A percentile compares a stretch with the other conserved stretches of the same genome.
These are phyloP conservation scores for Macroramphosus scolopax DNA, from an alignment of 2,797 vertebrate species.

Conservation along the genomic window DNA sequence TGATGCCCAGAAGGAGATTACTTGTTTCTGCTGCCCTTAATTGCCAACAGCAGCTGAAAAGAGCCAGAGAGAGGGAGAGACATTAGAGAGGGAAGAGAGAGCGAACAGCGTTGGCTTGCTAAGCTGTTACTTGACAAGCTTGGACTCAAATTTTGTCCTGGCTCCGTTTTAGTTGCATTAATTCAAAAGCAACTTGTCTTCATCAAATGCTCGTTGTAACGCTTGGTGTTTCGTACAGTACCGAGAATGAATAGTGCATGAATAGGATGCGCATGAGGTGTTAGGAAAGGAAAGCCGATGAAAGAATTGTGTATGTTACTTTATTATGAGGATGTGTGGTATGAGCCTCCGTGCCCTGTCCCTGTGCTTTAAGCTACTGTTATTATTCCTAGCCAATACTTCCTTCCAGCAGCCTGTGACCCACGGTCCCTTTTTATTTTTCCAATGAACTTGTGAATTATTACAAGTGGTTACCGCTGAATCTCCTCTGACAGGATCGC, in stretches of 20 bases:
- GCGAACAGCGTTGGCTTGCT: slow-evolving; percentile 72
- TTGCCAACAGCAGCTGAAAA: slow-evolving; percentile 82
- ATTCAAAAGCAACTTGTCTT: slow-evolving; percentile 63
- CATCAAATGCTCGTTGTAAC: slow-evolving; percentile 35
- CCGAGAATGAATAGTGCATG: slow-evolving; percentile 8
- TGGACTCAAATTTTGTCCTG: slow-evolving; percentile 62
- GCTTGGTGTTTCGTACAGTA: slow-evolving; percentile 22
- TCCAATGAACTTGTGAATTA: slow-evolving; percentile 67
- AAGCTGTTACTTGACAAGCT: slow-evolving; percentile 69
- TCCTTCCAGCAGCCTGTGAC: slow-evolving; percentile 32
- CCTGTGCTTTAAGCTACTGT: slow-evolving; percentile 36
- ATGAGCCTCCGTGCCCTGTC: slow-evolving; percentile 34
- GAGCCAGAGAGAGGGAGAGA: slow-evolving; percentile 60
- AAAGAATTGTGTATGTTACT: slow-evolving; percentile 15
- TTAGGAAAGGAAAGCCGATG: slow-evolving; percentile 16
- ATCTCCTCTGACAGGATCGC: slow-evolving; percentile 68
- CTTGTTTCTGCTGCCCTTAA: slow-evolving; percentile 83
- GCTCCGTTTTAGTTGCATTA: slow-evolving; percentile 50
- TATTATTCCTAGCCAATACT: slow-evolving; percentile 40
- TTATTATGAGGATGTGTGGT: slow-evolving; percentile 25
- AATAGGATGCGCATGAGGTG: slow-evolving; percentile 14
- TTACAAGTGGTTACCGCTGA: slow-evolving; percentile 70
- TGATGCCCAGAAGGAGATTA: slow-evolving; percentile 80
- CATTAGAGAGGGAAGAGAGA: slow-evolving; percentile 54
- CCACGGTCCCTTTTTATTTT: slow-evolving; percentile 32